Base-by-base conservation (phyloP, 2,888 invertebrate species). In the Dinocampus coccinellae region DNA sequence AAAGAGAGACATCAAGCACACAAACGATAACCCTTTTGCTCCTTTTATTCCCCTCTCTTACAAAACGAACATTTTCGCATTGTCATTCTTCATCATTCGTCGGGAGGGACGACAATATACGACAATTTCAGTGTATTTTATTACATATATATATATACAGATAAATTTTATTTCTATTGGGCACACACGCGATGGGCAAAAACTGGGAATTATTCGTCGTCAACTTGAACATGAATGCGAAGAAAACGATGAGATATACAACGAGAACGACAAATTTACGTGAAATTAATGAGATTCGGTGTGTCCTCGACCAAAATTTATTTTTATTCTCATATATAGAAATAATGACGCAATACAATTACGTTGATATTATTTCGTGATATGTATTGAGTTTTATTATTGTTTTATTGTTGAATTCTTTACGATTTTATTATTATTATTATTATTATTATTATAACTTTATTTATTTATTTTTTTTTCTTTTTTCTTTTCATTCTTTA, bases 281-380 rank as follows among this genome's bases (percentile, higher is more conserved):
- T 61, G 34, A 68, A 52, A 60, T 22, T 20, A 47, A 29, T 33
- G 47, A 60, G 22, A 68, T 1, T 42, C 26, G 69, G 53, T 29
- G 72, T 72, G 70, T 63, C 68, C 64, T 70, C 72, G 72, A 61
- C 65, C 57, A 22, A 33, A 58, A 75, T 72, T 75, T 75, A 74
- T 74, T 75, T 75, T 70, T 13, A 70, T 70, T 69, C 58, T 52
- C 74, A 72, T 70, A 70, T 74, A 73, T 73, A 69, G 71, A 69
- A 63, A 29, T 10, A 22, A 29, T 26, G 34, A 22, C 52, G 60
- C 60, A 39, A 62, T 57, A 64, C 52, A 29, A 62, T 55, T 62
- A 67, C 34, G 36, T 7, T 47, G 16, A 47, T n/a, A 16, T 68
- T 42, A 47, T 26, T 20, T 64, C 52, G 64, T 64, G 66, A 70